phyloP scores from a whole-genome alignment of 2,888 invertebrate species.

The Actias luna region DNA sequence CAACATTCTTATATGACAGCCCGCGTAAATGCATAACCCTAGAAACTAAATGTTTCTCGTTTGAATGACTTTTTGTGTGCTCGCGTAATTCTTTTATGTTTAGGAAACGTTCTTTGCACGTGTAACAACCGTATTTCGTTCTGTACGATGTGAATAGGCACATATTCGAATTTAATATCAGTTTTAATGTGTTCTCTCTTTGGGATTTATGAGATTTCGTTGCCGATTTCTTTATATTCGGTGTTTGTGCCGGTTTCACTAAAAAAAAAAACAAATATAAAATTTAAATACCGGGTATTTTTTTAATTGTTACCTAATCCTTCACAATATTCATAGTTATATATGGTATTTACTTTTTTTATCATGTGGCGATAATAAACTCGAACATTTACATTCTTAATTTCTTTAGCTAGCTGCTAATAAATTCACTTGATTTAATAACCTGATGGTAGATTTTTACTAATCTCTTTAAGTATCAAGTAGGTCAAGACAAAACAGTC shows the following conservation, averaged over 20 bases:
- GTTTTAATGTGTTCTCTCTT: conserved; percentile 47
- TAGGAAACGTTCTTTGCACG: conserved; percentile 42
- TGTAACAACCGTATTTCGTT: conserved; percentile 49
- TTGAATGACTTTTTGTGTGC: conserved; percentile 39
- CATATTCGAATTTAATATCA: conserved; percentile 54
- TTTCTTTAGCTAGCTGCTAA: no score
- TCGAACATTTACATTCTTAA: no score
- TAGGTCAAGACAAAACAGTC: no score
- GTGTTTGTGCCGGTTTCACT: neutral
- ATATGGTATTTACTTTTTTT: no score
- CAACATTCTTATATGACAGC: conserved; percentile 45
- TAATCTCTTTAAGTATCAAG: no score
- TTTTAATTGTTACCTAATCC: no score
- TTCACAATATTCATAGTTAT: no score
- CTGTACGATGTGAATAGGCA: conserved; percentile 50
- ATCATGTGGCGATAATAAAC: no score
- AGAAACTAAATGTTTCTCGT: conserved; percentile 30
- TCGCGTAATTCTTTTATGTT: conserved; percentile 40
- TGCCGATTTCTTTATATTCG: neutral
- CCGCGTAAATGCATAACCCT: conserved; percentile 39
- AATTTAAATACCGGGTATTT: no score
- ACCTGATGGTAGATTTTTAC: no score
- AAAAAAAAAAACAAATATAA: neutral
- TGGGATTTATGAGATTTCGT: conserved; percentile 21
- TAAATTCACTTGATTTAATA: no score